Evolutionary conservation across 2,888 invertebrate genomes (phyloP), one percentile per base, ranked within the genome.

Genomic region (Andrena trimmerana): DNA sequence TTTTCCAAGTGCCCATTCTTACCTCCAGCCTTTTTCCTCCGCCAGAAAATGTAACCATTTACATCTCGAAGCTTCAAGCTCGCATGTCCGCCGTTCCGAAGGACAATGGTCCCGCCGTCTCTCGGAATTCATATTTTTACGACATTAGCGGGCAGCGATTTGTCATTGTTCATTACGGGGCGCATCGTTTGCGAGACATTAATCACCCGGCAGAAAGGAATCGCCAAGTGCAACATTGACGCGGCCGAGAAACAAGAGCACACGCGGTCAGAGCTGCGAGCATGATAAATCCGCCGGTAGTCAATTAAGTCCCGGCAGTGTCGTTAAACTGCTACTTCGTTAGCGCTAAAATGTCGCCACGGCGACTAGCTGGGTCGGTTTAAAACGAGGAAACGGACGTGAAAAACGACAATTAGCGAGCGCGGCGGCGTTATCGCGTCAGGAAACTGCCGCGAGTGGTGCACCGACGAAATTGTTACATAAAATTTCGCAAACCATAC

Each of bases 331-430:
- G 78, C 70, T 59, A 81, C 86, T 90, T 57, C 85, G 85, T 90
- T 90, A 90, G 73, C 73, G 86, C 63, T 87, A 83, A 89, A 89
- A 89, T 85, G 85, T 86, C 81, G 85, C 86, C 75, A 7, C 76
- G 59, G 13, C 74, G 75, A 50, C 31, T 68, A 69, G 72, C 60
- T 62, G 63, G 69, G 67, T 66, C 62, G 73, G 33, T 75, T 79
- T 74, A 77, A 87, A 88, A 88, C 71, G 86, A 88, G 85, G 85
- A 88, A 89, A 90, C 86, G 83, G 86, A 88, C 88, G 90, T 90
- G 90, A 90, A 90, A 90, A 90, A 89, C 87, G 88, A 86, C 88
- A 85, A 90, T 90, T 88, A 90, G 67, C 78, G 81, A 36, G 82
- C 62, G 78, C 33, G 20, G 72, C 71, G 66, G 54, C 76, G 78